Base-by-base conservation (phyloP, 2,797 vertebrate species). In the Ficedula albicollis region DNA sequence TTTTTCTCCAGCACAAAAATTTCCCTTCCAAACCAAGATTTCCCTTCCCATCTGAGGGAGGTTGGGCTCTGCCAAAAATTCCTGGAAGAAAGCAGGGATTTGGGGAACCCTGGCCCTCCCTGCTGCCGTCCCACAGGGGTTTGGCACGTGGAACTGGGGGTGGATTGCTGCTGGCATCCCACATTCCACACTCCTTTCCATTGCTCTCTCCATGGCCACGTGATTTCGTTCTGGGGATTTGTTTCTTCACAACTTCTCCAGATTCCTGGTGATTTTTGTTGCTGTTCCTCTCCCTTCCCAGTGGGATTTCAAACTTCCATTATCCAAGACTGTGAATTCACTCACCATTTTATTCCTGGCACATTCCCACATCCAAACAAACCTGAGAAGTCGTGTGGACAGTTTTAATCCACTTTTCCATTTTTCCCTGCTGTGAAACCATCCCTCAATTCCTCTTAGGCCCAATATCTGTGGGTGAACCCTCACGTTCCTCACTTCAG, bases 241-340 rank as follows among this genome's bases (percentile, higher is more conserved):
- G 27, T 62, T 62, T 41, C 46, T 51, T 41, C 30, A 11, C 6
- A 13, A 27, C 23, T 41, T n/a, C 41, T 20, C 46, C 23, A 13
- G 6, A 13, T 27, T 27, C 30, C 23, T 21, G 44, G 23, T 26
- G 46, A 9, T n/a, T 62, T 51, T 41, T n/a, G 23, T 10, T 27
- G 44, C 6, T 49, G 56, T 13, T 39, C 23, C 36, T 51, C 30
- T 62, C 36, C 58, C 30, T 62, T 51, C 36, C 46, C 56, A 15
- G 29, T 13, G 46, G 46, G 58, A 51, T 62, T 62, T 62, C 0
- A 0, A 51, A 3, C 30, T 41, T 62, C 30, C 36, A 4, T 27
- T n/a, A 41, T n/a, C 56, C 58, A 49, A 36, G 18, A 13, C 11
- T 11, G 2, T 0, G 1, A 41, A 76, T 51, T 46, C 73, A 41